Evolutionary conservation across 1,140 invertebrate species (phyloP).

Genomic region (Diorhabda sublineata): DNA sequence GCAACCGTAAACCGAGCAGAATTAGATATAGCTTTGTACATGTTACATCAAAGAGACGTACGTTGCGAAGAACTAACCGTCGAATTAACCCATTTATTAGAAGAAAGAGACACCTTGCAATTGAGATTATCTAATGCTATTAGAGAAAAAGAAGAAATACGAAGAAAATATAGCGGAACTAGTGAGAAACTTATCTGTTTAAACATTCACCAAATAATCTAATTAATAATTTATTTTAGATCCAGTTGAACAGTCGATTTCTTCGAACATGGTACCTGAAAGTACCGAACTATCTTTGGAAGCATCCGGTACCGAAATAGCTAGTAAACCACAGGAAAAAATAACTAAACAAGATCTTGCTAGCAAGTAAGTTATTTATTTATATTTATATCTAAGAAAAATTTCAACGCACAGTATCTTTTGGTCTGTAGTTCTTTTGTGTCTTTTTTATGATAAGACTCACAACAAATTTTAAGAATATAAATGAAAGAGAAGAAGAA

Average conservation of each 20-base stretch:
- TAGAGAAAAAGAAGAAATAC: conserved; percentile 63
- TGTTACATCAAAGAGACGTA: conserved; percentile 82
- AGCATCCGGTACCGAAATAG: conserved; percentile 35
- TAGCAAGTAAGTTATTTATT: conserved; percentile 22
- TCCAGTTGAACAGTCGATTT: no score
- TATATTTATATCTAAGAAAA: no score
- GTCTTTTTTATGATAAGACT: no score
- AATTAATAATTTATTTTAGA: no score
- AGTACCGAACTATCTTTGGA: conserved; percentile 18
- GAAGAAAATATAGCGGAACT: conserved; percentile 37
- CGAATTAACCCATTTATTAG: conserved; percentile 76
- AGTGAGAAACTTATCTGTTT: not conserved
- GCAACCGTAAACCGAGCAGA: conserved; percentile 55
- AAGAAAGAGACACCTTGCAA: conserved; percentile 80
- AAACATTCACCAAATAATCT: no score
- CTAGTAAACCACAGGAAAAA: conserved; percentile 31
- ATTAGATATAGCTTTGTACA: conserved; percentile 76
- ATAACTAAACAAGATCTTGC: conserved; percentile 20
- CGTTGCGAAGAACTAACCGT: conserved; percentile 83
- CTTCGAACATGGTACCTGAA: no score
- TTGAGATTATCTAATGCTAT: conserved; percentile 74
- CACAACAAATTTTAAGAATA: no score
- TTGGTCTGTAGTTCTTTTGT: no score
- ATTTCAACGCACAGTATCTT: no score
- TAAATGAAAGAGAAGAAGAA: no score